A percentile compares a stretch with the other conserved stretches of the same genome.
phyloP scores from a whole-genome alignment of 2,113 vertebrate species.

The Hemicordylus capensis region DNA sequence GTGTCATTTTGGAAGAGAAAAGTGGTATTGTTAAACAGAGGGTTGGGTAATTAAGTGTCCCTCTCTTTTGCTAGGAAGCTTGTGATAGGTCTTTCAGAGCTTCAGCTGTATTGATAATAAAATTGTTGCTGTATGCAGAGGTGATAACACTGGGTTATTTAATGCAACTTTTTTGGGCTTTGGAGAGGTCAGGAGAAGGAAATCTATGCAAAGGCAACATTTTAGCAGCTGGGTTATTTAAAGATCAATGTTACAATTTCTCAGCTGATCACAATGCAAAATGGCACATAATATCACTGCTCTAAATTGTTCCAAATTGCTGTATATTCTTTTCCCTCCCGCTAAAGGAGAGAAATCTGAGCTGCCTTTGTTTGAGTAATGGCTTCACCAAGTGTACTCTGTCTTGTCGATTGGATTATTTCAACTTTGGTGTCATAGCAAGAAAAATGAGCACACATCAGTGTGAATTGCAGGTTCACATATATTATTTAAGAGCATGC shows the following conservation, averaged over 20 bases:
- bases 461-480: constrained; percentile 62
- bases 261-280: constrained; percentile 59
- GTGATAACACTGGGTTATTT: constrained; percentile 19
- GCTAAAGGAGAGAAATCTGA: constrained; percentile 21
- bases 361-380: constrained; percentile 62
- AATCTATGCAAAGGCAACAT: constrained; percentile 53
- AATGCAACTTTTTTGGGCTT: constrained; percentile 24
- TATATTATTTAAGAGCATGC: constrained; percentile 64
- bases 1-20: constrained; percentile 5
- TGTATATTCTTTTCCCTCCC: constrained; percentile 31
- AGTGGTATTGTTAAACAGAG: constrained; percentile 6
- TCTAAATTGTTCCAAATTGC: constrained; percentile 64
- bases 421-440: constrained; percentile 37
- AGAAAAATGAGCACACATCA: constrained; percentile 66
- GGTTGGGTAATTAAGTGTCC: constrained; percentile 38
- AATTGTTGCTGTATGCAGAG: not conserved
- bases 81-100: constrained; percentile 34
- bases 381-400: constrained; percentile 47
- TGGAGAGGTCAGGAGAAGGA: constrained; percentile 35
- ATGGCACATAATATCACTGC: constrained; percentile 50
- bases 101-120: constrained; percentile 39
- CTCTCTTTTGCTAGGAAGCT: constrained; percentile 2
- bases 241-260: constrained; percentile 61
- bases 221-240: constrained; percentile 46
- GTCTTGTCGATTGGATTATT: constrained; percentile 65